Conservation (phyloP, 2,797 vertebrate genomes). For the Scarus forsteni region DNA sequence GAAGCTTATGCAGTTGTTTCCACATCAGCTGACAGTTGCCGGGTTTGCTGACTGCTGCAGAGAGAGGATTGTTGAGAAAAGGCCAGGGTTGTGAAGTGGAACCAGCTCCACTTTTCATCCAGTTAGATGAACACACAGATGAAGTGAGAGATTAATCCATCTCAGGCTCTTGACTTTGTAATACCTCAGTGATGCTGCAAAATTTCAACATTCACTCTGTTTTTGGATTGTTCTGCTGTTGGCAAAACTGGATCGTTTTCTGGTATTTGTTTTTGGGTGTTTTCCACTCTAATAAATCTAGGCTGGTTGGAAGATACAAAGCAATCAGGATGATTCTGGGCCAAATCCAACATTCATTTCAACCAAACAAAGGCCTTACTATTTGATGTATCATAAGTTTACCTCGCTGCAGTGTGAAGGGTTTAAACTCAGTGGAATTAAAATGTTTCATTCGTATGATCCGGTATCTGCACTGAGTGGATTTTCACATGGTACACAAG, state of each 20-base stretch:
- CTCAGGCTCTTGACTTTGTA: constrained; percentile 14
- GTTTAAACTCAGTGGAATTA: no score
- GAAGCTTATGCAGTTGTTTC: constrained; percentile 28
- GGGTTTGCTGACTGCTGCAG: constrained; percentile 44
- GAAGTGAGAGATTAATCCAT: constrained; percentile 31
- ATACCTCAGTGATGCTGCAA: neutral
- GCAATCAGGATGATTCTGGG: no score
- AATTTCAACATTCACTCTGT: constrained; percentile 31
- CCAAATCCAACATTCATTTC: no score
- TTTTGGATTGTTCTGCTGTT: constrained; percentile 3
- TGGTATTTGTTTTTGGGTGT: neutral
- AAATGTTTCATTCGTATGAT: no score
- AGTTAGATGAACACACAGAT: constrained; percentile 50
- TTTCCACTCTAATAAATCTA: neutral
- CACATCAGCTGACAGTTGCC: constrained; percentile 47
- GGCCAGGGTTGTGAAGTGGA: constrained; percentile 48
- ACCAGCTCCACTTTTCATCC: constrained; percentile 51
- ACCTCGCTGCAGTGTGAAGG: no score
- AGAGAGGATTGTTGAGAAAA: constrained; percentile 34
- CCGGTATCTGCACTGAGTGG: no score
- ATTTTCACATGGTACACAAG: no score
- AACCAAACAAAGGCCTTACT: no score
- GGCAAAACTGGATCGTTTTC: no score
- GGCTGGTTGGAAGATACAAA: no score
- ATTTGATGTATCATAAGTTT: no score